Percentiles rank a stretch among this genome's conserved stretches.
Conservation (phyloP, 2,797 vertebrate species). For the Brotula barbata region DNA sequence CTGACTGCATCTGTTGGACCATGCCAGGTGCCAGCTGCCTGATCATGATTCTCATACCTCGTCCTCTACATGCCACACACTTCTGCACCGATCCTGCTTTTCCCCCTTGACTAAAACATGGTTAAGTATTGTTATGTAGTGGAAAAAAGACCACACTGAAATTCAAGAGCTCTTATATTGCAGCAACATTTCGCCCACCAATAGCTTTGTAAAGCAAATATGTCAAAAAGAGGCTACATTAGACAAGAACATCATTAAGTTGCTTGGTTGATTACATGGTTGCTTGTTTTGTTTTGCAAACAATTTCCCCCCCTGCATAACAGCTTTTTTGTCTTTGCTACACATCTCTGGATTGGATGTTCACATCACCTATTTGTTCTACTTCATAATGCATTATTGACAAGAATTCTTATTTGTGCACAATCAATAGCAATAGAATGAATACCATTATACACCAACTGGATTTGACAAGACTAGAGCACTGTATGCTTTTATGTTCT, state of each 20-base stretch:
- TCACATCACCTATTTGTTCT: not conserved
- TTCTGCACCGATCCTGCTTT: slow-evolving; percentile 98
- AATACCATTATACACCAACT: not conserved
- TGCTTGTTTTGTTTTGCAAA: not conserved
- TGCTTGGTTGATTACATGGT: not conserved
- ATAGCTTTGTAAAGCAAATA: not conserved
- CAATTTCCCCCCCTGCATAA: not conserved
- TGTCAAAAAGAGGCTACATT: not conserved
- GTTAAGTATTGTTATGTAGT: slow-evolving; percentile 31
- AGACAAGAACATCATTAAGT: not conserved
- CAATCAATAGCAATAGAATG: too few relatives aligned
- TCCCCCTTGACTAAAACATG: slow-evolving; percentile 87
- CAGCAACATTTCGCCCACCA: not conserved
- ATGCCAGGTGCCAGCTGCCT: slow-evolving; percentile 98
- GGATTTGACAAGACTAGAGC: not conserved
- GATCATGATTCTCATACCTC: slow-evolving; percentile 97
- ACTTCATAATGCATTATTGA: not conserved
- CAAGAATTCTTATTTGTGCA: not conserved
- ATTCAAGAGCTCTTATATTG: not conserved
- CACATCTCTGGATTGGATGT: not conserved
- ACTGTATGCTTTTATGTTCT: not conserved
- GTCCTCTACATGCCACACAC: slow-evolving; percentile 91
- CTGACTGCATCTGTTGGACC: slow-evolving; percentile 99
- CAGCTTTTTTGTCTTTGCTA: not conserved
- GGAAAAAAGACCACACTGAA: not conserved